Evolutionary conservation across 1,140 invertebrate species (phyloP), one percentile per base, ranked within the genome.

Genomic region (Ceratina australensis): DNA sequence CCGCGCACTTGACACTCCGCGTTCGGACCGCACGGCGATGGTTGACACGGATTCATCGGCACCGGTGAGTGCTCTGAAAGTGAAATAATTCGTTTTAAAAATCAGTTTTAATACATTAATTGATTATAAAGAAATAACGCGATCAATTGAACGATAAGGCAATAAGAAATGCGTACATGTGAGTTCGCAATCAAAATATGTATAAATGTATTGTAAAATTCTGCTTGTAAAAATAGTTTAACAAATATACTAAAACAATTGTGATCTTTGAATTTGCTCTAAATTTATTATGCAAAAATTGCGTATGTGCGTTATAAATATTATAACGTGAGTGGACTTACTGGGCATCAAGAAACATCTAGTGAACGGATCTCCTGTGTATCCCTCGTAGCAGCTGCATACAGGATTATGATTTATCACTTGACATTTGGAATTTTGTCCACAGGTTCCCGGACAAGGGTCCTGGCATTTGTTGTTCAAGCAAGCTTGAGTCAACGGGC

Each of bases 291-390:
- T n/a, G n/a, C n/a, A n/a, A n/a, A n/a, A n/a, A n/a, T n/a, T n/a
- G n/a, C n/a, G n/a, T n/a, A n/a, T n/a, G n/a, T n/a, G n/a, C n/a
- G n/a, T n/a, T n/a, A n/a, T n/a, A n/a, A n/a, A n/a, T n/a, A n/a
- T n/a, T n/a, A n/a, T n/a, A n/a, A n/a, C n/a, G n/a, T n/a, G 47
- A 15, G 15, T 8, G 7, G 59, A 75, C 81, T 94, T 93, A 95
- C 95, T 93, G 92, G 93, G 92, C 86, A 92, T 89, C 49, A 91
- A 90, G 73, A 94, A 93, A 87, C 96, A 97, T 84, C 94, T 94
- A 47, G 93, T 93, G 87, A 96, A 96, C 57, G 96, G 96, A 94
- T 97, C 96, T 76, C 96, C 96, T 12, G 95, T 97, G 81, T 94
- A 94, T 88, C 94, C 94, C 84, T 94, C 93, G 79, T 93, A 92